Evolutionary conservation across 2,113 vertebrate genomes (phyloP), one percentile per base, ranked within the genome.

Genomic region (Thryonomys swinderianus): DNA sequence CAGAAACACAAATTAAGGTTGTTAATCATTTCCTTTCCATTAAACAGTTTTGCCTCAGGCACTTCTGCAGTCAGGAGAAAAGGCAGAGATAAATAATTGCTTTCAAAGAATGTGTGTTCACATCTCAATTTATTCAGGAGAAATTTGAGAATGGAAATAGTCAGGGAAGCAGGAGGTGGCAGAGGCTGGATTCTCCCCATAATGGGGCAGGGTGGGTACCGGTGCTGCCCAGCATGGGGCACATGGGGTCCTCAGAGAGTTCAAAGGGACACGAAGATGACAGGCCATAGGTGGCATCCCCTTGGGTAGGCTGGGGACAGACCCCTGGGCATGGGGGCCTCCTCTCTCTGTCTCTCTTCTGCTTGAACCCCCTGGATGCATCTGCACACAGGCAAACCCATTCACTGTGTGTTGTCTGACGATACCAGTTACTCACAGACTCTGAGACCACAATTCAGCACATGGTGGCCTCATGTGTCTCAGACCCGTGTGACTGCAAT

Each of bases 1-100:
- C 90, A 86, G 74, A 88, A 91, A 80, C n/a, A 91, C 40, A 85
- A 85, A 91, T 94, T 94, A 73, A 42, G 30, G 48, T 61, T 96
- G 62, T 93, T 96, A 91, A 91, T 97, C 83, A 86, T 93, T 95
- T 96, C 23, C 40, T 93, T 89, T 93, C n/a, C 73, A 80, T 78
- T 85, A 32, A 92, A 48, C 21, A 61, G 82, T 48, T 95, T 92
- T 91, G 57, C 48, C 89, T 85, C 37, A 40, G 92, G 14, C 34
- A 42, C 59, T 71, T 88, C 91, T 17, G 21, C 37, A 73, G 67
- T 32, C 23, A 45, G 53, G 78, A 57, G 42, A 64, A 81, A 83
- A 92, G 6, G 27, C n/a, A 80, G 42, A 84, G 32, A 61, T 93
- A 82, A 78, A 64, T 64, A 76, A 82, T 83, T 91, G 87, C 62